Base-by-base conservation (phyloP, 2,113 vertebrate genomes). In the Theristicus caerulescens region DNA sequence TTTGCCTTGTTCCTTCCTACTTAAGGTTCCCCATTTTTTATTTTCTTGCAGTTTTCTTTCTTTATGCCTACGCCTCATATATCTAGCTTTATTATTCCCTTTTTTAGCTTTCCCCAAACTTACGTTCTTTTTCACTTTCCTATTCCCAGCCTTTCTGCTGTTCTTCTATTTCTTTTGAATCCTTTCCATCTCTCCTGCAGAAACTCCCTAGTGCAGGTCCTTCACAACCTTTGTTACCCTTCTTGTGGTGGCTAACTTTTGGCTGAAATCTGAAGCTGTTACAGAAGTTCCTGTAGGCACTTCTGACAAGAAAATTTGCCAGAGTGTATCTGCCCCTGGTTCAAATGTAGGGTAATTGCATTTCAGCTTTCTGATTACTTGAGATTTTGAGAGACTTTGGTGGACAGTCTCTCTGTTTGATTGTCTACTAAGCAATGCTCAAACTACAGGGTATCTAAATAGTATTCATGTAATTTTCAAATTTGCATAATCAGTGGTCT, bases 1-100 rank as follows among this genome's bases (percentile, higher is more conserved):
- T 95, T 93, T 95, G 78, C 78, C 74, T 80, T 76, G 78, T 82
- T 96, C 62, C 89, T 89, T 16, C 73, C 47, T 82, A 16, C 71
- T 88, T 93, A 83, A 62, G 22, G 11, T 40, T 88, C 10, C 26
- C 3, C 8, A 49, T 46, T 73, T 91, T 94, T 86, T 44, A 82
- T 87, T 76, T 91, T 87, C 59, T 76, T 88, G 13, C 19, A 31
- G 9, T 59, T 84, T 92, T 67, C 34, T 81, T 79, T 85, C 34
- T 91, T 70, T 82, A 51, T 58, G 34, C 22, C n/a, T 36, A 7
- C 8, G 58, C n/a, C 29, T 94, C 19, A 4, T 74, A 58, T 14
- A 69, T 47, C 32, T 91, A 65, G 31, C 4, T 42, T 55, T 76
- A 55, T 40, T 4, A 51, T 71, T 20, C 34, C 7, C 1, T 19